Percentiles rank a stretch among this genome's conserved stretches.
These are phyloP conservation scores for Hydropsyche betteni DNA, from an alignment of 2,888 invertebrate genomes.

Conservation along the genomic window DNA sequence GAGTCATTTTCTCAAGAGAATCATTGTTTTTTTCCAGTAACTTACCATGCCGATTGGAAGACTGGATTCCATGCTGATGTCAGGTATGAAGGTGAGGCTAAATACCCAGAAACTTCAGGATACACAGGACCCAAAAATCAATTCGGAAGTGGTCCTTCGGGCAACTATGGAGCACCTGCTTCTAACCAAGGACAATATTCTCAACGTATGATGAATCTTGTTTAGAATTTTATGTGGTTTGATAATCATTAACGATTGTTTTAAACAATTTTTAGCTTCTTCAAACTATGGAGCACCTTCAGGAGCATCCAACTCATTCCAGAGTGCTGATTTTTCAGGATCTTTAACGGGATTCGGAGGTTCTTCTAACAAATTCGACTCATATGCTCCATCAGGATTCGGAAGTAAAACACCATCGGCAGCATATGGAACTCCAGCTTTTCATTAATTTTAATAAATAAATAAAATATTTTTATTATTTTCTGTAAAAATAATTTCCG, in stretches of 20 bases:
- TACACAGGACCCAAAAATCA: slow-evolving; percentile 52
- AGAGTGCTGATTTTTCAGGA: slow-evolving; percentile 59
- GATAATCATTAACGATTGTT: neutral
- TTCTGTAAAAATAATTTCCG: neutral
- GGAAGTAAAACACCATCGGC: slow-evolving; percentile 55
- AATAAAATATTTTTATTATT: neutral
- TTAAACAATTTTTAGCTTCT: slow-evolving; percentile 46
- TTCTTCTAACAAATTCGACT: slow-evolving; percentile 39
- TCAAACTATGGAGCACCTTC: slow-evolving; percentile 53
- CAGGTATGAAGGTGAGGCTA: slow-evolving; percentile 75
- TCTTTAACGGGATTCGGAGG: slow-evolving; percentile 60
- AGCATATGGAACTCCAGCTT: slow-evolving; percentile 60
- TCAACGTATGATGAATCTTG: slow-evolving; percentile 45
- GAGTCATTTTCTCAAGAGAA: slow-evolving; percentile 68
- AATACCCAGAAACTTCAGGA: slow-evolving; percentile 68
- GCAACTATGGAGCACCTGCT: slow-evolving; percentile 54
- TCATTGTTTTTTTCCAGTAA: slow-evolving; percentile 68
- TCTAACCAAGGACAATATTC: slow-evolving; percentile 41
- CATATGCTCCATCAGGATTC: slow-evolving; percentile 54
- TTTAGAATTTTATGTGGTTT: neutral
- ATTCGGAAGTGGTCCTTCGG: slow-evolving; percentile 56
- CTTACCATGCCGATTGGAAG: slow-evolving; percentile 82
- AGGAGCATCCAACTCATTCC: slow-evolving; percentile 58
- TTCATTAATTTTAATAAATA: slow-evolving; percentile 56
- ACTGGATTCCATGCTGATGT: slow-evolving; percentile 84